Base-by-base conservation (phyloP, 2,797 vertebrate species). In the Coranthus polyacanthus region DNA sequence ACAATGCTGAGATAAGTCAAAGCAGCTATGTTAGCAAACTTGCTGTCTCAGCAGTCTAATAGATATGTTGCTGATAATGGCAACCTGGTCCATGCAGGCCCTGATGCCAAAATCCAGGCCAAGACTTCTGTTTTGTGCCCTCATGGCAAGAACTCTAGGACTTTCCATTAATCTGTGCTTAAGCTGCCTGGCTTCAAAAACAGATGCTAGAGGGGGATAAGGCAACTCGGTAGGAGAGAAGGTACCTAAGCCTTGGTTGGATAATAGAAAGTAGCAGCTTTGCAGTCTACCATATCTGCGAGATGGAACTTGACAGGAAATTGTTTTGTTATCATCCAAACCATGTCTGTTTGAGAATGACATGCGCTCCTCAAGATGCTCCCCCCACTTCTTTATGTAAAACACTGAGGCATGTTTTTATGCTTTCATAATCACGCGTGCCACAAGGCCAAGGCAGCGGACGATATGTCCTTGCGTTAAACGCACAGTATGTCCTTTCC, bases 181-280 rank as follows among this genome's bases (percentile, higher is more conserved):
- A 90, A 93, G 89, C 89, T 83, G 76, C 77, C 81, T 58, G 67
- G 83, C 84, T 90, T 89, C 82, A 77, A 78, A 89, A 88, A 85
- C 92, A 92, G 91, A 93, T 92, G 91, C 84, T 90, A 72, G 73
- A 84, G 76, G 59, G 81, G 89, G 89, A 93, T 92, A 92, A 93
- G 88, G 76, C 72, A 69, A 78, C 90, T 71, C 88, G 34, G 87
- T 82, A 72, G 88, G 87, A 83, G 82, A 82, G 74, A 45, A 84
- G 84, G 69, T 49, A 70, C 79, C 72, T 84, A 88, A 91, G 87
- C 87, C 77, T 81, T 44, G 26, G 68, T 63, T 81, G 12, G 49
- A 51, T 51, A 51, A 36, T n/a, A n/a, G 65, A 67, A 70, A 57
- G 69, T 79, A 65, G 42, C 78, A 72, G 75, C 62, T 75, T 83